phyloP scores from a whole-genome alignment of 2,888 invertebrate species.

The Labia minor region DNA sequence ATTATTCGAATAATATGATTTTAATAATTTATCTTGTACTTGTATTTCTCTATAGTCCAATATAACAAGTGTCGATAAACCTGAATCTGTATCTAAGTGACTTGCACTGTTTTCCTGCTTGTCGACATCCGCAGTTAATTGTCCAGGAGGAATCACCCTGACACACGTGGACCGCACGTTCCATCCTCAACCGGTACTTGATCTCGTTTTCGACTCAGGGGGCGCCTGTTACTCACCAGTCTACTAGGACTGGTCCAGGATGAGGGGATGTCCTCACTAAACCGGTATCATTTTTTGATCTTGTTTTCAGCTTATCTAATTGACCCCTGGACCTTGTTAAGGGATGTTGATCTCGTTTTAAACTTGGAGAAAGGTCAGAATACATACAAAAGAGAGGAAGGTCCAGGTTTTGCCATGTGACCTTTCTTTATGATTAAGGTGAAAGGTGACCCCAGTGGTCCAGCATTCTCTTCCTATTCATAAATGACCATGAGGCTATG shows the following conservation, averaged over 20 bases:
- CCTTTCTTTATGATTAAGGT: background rate
- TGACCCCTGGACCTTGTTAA: background rate
- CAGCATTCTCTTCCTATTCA: background rate
- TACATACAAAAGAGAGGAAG: background rate
- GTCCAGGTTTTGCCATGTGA: background rate
- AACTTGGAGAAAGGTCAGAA: background rate
- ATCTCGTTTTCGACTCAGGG: background rate
- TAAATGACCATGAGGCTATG: too few relatives aligned
- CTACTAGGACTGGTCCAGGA: background rate
- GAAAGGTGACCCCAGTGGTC: background rate
- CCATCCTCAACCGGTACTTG: background rate
- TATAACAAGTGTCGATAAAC: too few relatives aligned
- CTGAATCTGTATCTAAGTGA: too few relatives aligned
- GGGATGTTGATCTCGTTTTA: slow-evolving; percentile 4
- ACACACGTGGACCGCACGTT: slow-evolving; percentile 13
- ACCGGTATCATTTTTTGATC: background rate
- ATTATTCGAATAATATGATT: too few relatives aligned
- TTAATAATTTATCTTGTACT: too few relatives aligned
- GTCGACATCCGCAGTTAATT: too few relatives aligned
- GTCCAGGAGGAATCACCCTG: too few relatives aligned
- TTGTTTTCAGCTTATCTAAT: slow-evolving; percentile 1
- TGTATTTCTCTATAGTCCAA: too few relatives aligned
- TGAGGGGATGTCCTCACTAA: background rate
- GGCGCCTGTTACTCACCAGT: background rate
- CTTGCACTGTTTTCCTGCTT: too few relatives aligned